Evolutionary conservation across 2,888 invertebrate genomes (phyloP).

Genomic region (Andrena camellia): DNA sequence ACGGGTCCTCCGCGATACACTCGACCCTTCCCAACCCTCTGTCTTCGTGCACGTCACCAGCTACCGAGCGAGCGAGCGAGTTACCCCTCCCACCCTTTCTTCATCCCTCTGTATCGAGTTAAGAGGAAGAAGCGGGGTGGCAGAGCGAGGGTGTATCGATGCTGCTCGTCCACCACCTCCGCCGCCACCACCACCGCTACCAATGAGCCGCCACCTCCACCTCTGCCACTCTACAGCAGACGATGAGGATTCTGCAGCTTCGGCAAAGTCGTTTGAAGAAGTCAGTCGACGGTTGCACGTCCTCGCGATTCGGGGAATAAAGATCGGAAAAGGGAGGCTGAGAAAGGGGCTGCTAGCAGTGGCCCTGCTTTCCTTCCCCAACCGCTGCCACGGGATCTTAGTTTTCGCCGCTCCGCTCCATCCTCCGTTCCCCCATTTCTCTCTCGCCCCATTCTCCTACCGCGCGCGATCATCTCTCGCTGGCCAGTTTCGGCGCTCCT

Average conservation of each 20-base stretch:
- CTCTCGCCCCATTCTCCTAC: neutral
- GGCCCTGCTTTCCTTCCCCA: constrained; percentile 8
- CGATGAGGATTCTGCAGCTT: constrained; percentile 82
- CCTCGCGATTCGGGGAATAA: constrained; percentile 64
- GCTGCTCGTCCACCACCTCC: constrained; percentile 63
- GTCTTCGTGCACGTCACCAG: constrained; percentile 68
- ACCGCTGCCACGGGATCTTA: neutral
- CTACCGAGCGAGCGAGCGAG: constrained; percentile 51
- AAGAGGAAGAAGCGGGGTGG: constrained; percentile 61
- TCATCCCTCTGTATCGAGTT: constrained; percentile 70
- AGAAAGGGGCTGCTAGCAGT: neutral
- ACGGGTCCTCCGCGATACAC: constrained; percentile 68
- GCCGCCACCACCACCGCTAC: constrained; percentile 57
- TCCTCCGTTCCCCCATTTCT: neutral
- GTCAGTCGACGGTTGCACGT: constrained; percentile 78
- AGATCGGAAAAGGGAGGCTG: constrained; percentile 32
- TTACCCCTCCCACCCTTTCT: constrained; percentile 67
- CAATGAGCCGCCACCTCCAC: constrained; percentile 64
- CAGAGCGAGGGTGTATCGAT: constrained; percentile 61
- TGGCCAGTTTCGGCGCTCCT: neutral
- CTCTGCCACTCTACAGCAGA: constrained; percentile 69
- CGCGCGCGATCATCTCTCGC: neutral
- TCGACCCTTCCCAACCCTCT: constrained; percentile 72
- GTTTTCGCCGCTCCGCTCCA: neutral
- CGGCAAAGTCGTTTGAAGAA: constrained; percentile 83